phyloP scores from a whole-genome alignment of 2,113 vertebrate genomes.

The Crotophaga sulcirostris region DNA sequence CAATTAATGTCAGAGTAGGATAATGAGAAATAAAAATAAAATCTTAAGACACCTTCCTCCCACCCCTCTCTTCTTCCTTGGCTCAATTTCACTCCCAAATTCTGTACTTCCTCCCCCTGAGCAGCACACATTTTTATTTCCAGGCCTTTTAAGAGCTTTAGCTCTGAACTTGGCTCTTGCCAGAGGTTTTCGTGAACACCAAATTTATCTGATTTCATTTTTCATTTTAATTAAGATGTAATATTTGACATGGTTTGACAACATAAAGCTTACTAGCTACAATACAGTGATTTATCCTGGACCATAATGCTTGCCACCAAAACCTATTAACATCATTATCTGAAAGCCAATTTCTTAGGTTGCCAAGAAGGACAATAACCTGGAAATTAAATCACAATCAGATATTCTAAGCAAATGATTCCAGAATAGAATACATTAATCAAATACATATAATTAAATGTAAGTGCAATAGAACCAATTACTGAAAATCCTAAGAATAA shows the following conservation, averaged over 20 bases:
- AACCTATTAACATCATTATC: background rate
- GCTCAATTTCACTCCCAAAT: too few species aligned
- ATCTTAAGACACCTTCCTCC: background rate
- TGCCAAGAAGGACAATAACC: slow-evolving; percentile 15
- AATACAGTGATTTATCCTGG: slow-evolving; percentile 6
- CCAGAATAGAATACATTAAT: slow-evolving; percentile 43
- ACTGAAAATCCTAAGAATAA: slow-evolving; percentile 28
- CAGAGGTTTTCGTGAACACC: background rate
- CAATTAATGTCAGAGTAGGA: background rate
- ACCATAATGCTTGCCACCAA: background rate
- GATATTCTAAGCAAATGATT: slow-evolving; percentile 47
- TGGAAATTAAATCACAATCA: slow-evolving; percentile 48
- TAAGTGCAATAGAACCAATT: slow-evolving; percentile 42
- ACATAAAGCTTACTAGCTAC: background rate
- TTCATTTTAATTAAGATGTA: slow-evolving; percentile 16
- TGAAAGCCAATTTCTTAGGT: background rate
- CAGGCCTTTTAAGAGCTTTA: background rate
- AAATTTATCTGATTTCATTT: background rate
- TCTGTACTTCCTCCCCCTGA: too few species aligned
- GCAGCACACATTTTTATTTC: background rate
- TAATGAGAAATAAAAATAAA: background rate
- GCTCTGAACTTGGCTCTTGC: background rate
- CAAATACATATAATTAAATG: slow-evolving; percentile 46
- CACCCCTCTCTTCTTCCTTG: too few species aligned
- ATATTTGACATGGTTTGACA: slow-evolving; percentile 4